Conservation (phyloP, 1,140 invertebrate species). For the Stegodyphus mimosarum region DNA sequence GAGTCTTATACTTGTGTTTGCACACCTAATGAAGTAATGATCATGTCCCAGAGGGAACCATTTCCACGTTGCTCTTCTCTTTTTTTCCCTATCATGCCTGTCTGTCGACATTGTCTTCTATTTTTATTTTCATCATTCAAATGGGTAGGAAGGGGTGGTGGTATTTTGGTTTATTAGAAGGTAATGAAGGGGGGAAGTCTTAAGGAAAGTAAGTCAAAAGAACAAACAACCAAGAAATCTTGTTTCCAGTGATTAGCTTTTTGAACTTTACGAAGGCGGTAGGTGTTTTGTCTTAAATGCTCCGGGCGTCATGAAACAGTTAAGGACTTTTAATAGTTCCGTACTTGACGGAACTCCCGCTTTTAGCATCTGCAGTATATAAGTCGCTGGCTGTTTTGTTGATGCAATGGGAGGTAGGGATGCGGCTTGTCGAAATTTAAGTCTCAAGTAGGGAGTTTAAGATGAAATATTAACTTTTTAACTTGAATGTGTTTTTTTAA, state of each 20-base stretch:
- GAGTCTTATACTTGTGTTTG: slow-evolving; percentile 21
- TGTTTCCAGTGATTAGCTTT: slow-evolving; percentile 46
- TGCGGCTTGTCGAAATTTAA: too few species aligned
- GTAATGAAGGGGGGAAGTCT: slow-evolving; percentile 12
- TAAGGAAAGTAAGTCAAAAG: slow-evolving; percentile 35
- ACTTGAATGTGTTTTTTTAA: too few species aligned
- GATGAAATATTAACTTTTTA: too few species aligned
- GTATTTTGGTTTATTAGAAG: slow-evolving; percentile 58
- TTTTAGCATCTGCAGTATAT: too few species aligned
- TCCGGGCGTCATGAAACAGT: not conserved
- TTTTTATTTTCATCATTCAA: slow-evolving; percentile 51
- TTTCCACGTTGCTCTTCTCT: slow-evolving; percentile 8
- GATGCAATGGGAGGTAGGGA: too few species aligned
- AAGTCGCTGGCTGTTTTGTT: too few species aligned
- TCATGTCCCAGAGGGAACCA: slow-evolving; percentile 47
- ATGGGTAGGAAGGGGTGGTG: not conserved
- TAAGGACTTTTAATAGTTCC: not conserved
- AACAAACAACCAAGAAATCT: slow-evolving; percentile 45
- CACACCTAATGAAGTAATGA: slow-evolving; percentile 61
- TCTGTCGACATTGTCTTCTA: slow-evolving; percentile 30
- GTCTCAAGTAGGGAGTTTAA: too few species aligned
- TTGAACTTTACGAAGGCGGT: slow-evolving; percentile 13
- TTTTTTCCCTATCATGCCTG: not conserved
- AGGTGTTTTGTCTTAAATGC: not conserved
- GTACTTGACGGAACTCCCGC: too few species aligned